Evolutionary conservation across 2,797 vertebrate species (phyloP).

Genomic region (Microchirus variegatus): DNA sequence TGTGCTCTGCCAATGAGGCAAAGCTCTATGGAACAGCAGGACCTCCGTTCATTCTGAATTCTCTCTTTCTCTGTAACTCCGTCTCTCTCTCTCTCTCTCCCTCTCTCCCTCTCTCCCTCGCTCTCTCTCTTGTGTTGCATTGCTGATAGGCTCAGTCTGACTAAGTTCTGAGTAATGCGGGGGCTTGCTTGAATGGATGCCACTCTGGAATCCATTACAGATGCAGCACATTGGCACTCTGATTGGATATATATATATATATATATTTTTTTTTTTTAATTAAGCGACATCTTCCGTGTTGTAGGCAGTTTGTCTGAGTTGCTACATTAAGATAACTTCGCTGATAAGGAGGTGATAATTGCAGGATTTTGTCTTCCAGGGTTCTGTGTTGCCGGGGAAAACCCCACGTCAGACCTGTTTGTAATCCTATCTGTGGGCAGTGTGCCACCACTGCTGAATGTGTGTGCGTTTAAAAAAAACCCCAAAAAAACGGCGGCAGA

Average conservation of each 20-base stretch:
- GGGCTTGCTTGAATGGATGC: constrained; percentile 71
- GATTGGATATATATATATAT: background rate
- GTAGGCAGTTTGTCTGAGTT: constrained; percentile 19
- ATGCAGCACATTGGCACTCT: constrained; percentile 46
- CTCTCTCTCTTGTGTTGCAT: constrained; percentile 32
- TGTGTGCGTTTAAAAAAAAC: constrained; percentile 20
- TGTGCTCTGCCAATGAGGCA: constrained; percentile 72
- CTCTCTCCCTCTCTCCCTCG: constrained; percentile 27
- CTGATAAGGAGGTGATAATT: constrained; percentile 58
- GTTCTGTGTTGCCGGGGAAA: constrained; percentile 54
- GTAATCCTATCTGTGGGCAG: constrained; percentile 48
- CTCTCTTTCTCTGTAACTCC: constrained; percentile 69
- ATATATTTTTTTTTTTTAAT: constrained; percentile 1
- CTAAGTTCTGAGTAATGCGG: constrained; percentile 64
- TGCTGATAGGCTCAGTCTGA: constrained; percentile 63
- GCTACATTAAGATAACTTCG: constrained; percentile 16
- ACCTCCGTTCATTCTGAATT: constrained; percentile 76
- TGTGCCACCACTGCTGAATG: constrained; percentile 21
- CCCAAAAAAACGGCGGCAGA: constrained; percentile 24
- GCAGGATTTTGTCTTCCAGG: constrained; percentile 39
- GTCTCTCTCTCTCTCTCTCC: constrained; percentile 31
- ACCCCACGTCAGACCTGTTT: constrained; percentile 67
- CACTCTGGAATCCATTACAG: constrained; percentile 67
- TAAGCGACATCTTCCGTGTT: constrained; percentile 26
- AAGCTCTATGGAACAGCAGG: constrained; percentile 77